phyloP scores from a whole-genome alignment of 2,797 vertebrate genomes.

The Myiotriccus ornatus region DNA sequence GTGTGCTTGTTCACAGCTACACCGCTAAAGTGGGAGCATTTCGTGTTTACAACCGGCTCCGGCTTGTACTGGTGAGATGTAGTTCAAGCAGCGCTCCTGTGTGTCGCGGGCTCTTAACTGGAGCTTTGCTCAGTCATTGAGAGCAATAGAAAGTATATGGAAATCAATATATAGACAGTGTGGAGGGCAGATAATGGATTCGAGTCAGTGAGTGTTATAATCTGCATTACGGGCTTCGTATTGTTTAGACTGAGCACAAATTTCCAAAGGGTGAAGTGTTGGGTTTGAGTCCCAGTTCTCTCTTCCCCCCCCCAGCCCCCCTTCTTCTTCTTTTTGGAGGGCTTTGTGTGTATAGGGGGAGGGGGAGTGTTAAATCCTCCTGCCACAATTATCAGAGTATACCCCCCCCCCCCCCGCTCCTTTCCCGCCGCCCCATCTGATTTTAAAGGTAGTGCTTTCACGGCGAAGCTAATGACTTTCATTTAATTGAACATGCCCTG shows the following conservation, averaged over 20 bases:
- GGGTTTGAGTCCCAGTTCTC: not conserved
- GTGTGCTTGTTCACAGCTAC: slow-evolving; percentile 35
- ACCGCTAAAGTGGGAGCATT: not conserved
- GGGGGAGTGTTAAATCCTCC: slow-evolving; percentile 13
- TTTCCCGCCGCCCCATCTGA: slow-evolving; percentile 1
- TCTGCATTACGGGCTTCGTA: slow-evolving; percentile 65
- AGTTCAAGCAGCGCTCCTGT: slow-evolving; percentile 34
- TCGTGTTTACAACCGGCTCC: slow-evolving; percentile 18
- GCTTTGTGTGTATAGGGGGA: slow-evolving; percentile 39
- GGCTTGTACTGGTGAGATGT: slow-evolving; percentile 14
- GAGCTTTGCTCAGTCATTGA: slow-evolving; percentile 61
- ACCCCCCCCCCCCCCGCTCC: not conserved
- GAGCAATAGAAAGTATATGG: slow-evolving; percentile 61
- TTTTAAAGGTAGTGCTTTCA: slow-evolving; percentile 64
- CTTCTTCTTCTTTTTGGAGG: not conserved
- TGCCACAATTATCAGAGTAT: not conserved
- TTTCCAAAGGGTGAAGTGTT: slow-evolving; percentile 53
- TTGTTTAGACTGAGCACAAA: slow-evolving; percentile 57
- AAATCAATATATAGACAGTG: slow-evolving; percentile 67
- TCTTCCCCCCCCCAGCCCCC: no score
- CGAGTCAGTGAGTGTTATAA: slow-evolving; percentile 59
- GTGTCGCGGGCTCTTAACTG: slow-evolving; percentile 44
- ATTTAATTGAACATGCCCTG: slow-evolving; percentile 67
- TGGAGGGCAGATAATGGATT: slow-evolving; percentile 58
- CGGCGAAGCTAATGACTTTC: slow-evolving; percentile 60